These are phyloP conservation scores for Aphis craccivora DNA, from an alignment of 1,140 invertebrate genomes.

Conservation along the genomic window DNA sequence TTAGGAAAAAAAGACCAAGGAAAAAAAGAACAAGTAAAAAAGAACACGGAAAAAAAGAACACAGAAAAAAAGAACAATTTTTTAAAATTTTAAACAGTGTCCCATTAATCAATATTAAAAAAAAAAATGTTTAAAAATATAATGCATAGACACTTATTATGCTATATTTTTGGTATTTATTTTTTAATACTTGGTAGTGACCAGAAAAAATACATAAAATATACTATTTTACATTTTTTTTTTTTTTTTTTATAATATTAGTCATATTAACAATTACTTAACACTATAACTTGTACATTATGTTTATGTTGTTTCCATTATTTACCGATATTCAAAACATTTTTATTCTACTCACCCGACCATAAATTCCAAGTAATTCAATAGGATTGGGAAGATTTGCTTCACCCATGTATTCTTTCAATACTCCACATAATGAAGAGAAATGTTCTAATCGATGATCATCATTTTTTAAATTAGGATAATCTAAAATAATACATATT, in stretches of 20 bases:
- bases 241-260: background rate
- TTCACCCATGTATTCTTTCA: constrained; percentile 73
- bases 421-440: constrained; percentile 71
- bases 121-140: no score
- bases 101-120: no score
- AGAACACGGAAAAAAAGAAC: no score
- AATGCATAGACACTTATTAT: no score
- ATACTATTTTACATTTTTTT: background rate
- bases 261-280: background rate
- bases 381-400: constrained; percentile 74
- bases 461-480: constrained; percentile 77
- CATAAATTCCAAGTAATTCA: constrained; percentile 83
- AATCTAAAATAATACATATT: constrained; percentile 70
- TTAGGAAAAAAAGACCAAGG: no score
- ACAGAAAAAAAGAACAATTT: no score
- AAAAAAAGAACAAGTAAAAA: no score
- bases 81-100: no score
- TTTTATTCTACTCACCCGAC: constrained; percentile 70
- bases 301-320: background rate
- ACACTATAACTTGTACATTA: background rate
- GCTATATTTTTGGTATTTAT: no score
- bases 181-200: background rate
- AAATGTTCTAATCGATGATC: constrained; percentile 78
- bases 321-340: background rate
- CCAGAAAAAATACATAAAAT: background rate